These are phyloP conservation scores for Erynnis tages DNA, from an alignment of 2,888 invertebrate species.

Conservation along the genomic window DNA sequence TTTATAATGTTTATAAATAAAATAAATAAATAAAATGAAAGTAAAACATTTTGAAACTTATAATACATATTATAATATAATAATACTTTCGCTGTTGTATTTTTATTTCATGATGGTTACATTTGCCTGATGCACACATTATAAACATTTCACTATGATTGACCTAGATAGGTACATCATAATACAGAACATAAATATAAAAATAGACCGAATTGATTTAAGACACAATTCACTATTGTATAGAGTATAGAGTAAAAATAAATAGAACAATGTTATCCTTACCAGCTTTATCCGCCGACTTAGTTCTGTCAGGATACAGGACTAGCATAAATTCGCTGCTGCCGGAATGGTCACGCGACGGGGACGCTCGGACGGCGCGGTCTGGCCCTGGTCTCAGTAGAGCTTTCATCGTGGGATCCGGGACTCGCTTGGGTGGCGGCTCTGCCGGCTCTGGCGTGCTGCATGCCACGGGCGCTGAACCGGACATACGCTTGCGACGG, in stretches of 20 bases:
- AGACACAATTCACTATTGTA: no score
- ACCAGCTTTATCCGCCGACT: constrained; percentile 75
- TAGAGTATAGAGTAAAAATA: background rate
- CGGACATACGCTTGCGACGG: constrained; percentile 53
- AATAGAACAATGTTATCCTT: constrained; percentile 35
- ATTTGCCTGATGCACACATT: no score
- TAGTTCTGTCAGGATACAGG: constrained; percentile 83
- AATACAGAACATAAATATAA: no score
- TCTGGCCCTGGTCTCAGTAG: constrained; percentile 26
- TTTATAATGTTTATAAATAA: no score
- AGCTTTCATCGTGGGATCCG: constrained; percentile 24
- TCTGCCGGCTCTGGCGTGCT: constrained; percentile 34
- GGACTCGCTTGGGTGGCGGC: constrained; percentile 31
- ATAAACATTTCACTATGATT: no score
- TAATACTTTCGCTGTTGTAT: no score
- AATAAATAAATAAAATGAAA: no score
- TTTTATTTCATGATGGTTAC: no score
- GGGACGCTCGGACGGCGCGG: constrained; percentile 51
- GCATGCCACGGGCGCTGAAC: constrained; percentile 35
- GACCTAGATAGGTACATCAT: no score
- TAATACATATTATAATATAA: no score
- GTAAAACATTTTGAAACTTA: no score
- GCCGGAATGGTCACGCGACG: constrained; percentile 64
- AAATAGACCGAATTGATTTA: no score
- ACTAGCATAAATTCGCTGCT: constrained; percentile 93